These are phyloP conservation scores for Reticulitermes lucifugus DNA, from an alignment of 2,888 invertebrate species.

Conservation along the genomic window DNA sequence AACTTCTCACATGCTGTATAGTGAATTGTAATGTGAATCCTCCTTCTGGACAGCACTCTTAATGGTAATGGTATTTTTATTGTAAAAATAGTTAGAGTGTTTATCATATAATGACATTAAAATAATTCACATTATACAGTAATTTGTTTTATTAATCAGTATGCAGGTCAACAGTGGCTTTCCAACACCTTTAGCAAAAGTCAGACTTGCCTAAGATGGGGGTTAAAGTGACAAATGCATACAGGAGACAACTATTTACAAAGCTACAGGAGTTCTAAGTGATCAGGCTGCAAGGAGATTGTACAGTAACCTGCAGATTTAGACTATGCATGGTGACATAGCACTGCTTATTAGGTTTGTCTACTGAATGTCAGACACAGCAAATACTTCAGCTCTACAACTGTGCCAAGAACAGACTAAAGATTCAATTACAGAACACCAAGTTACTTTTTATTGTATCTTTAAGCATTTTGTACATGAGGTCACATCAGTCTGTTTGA, in stretches of 20 bases:
- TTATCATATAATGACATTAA: background rate
- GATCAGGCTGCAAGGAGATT: slow-evolving; percentile 2
- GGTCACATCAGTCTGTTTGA: too few relatives aligned
- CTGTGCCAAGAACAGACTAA: background rate
- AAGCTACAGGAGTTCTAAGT: background rate
- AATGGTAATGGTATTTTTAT: background rate
- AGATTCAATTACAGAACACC: background rate
- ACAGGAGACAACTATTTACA: background rate
- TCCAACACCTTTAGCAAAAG: background rate
- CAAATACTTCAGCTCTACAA: too few relatives aligned
- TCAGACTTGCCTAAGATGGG: background rate
- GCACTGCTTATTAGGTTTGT: background rate
- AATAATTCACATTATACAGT: background rate
- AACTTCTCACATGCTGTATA: background rate
- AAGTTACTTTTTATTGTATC: background rate
- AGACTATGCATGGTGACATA: background rate
- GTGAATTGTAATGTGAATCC: background rate
- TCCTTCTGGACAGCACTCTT: background rate
- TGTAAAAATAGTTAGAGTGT: too few relatives aligned
- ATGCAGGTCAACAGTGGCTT: background rate
- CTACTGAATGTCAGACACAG: too few relatives aligned
- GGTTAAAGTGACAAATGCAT: background rate
- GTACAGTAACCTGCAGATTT: background rate
- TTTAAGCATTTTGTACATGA: too few relatives aligned
- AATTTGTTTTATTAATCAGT: background rate